Conservation (phyloP, 2,888 invertebrate species). For the Drosophila paracracens region DNA sequence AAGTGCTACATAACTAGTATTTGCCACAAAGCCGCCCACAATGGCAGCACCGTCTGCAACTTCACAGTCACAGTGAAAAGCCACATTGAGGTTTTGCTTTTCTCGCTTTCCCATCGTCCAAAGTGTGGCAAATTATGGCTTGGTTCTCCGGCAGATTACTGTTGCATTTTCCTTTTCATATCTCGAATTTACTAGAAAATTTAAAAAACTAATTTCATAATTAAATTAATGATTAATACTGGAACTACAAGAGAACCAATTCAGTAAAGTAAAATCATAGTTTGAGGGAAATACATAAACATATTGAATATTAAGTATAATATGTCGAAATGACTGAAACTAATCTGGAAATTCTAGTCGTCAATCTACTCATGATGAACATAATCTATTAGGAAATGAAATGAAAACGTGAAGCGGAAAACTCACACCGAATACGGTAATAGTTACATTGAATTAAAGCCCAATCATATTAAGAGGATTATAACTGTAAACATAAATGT, state of each 20-base stretch:
- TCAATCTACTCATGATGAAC: neutral
- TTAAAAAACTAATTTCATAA: neutral
- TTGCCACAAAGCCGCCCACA: slow-evolving; percentile 40
- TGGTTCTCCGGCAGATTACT: neutral
- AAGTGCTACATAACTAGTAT: slow-evolving; percentile 18
- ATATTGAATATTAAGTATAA: neutral
- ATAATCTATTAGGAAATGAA: too few species aligned
- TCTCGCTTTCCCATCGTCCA: slow-evolving; percentile 1
- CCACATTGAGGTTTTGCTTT: neutral
- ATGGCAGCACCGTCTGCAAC: slow-evolving; percentile 2
- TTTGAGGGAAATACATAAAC: too few species aligned
- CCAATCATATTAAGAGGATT: neutral
- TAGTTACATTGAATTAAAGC: too few species aligned
- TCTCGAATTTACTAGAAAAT: too few species aligned
- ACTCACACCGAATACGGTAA: neutral
- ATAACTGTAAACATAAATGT: neutral
- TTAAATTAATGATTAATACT: neutral
- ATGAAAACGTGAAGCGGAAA: neutral
- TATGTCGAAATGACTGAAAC: neutral
- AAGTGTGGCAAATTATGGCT: slow-evolving; percentile 1
- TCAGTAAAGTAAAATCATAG: neutral
- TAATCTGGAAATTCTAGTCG: neutral
- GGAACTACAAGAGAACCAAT: neutral
- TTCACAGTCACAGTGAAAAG: slow-evolving; percentile 1
- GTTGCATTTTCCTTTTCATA: too few species aligned